Evolutionary conservation across 2,797 vertebrate genomes (phyloP), one percentile per base, ranked within the genome.

Genomic region (Alexandromys oeconomus): DNA sequence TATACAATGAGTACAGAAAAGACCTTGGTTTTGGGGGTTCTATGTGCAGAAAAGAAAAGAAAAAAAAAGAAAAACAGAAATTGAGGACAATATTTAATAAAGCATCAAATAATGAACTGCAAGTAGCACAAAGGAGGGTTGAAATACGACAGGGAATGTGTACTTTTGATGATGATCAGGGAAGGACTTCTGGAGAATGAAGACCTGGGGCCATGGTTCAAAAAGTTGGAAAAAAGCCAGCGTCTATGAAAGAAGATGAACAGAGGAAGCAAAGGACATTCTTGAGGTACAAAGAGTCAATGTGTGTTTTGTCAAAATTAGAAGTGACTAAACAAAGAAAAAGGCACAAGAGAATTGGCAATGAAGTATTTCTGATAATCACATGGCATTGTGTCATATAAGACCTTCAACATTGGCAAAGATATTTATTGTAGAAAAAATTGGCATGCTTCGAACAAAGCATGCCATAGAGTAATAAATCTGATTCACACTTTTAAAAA

Each of bases 161-260:
- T 15, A 15, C 65, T 46, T 65, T 69, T 77, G 8, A 37, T 57
- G 12, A 19, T 34, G 10, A 6, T 88, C 31, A 82, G 7, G 27
- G 21, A 43, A 77, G 5, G n/a, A 88, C 6, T 65, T 9, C 67
- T 10, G 29, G 13, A 87, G 29, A 21, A 81, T 71, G 15, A 27
- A 6, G 17, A 12, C 31, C 7, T 19, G 10, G 0, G n/a, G 0
- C 5, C 8, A 13, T 46, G 25, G 17, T 0, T 11, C 23, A 61
- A 9, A 4, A 82, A 46, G 0, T 13, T 82, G 14, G 15, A 65
- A 21, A 48, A 17, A 54, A 23, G 10, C 1, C 11, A 1, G 34
- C 87, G 80, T 46, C 31, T 0, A 46, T 0, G 37, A 54, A 88
- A 81, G 15, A 71, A 0, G 6, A 37, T 61, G 15, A 78, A 92